Conservation (phyloP, 2,113 vertebrate species). For the Regulus satrapa region DNA sequence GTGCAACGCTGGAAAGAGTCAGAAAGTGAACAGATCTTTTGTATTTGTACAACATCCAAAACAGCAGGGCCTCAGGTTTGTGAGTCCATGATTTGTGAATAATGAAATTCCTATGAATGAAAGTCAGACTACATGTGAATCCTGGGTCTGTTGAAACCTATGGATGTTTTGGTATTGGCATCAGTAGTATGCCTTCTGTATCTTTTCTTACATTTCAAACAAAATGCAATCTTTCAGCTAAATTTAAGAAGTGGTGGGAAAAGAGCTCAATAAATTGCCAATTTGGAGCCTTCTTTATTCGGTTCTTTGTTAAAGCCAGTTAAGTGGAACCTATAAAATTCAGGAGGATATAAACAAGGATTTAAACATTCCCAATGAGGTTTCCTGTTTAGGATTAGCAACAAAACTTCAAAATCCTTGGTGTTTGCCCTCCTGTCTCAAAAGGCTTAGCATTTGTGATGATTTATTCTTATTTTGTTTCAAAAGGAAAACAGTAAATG, state of each 20-base stretch:
- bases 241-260: not conserved
- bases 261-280: not conserved
- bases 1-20: not conserved
- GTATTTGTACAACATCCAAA: not conserved
- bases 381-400: not conserved
- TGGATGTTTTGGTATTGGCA: not conserved
- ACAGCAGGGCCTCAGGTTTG: fast-evolving
- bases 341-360: not conserved
- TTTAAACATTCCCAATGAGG: not conserved
- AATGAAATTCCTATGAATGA: not conserved
- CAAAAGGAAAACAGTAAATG: not conserved
- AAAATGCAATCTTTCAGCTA: not conserved
- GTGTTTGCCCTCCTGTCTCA: not conserved
- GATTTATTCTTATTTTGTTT: not conserved
- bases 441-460: not conserved
- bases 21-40: not conserved
- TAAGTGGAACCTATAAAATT: not conserved
- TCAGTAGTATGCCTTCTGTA: not conserved
- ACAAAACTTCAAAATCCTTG: not conserved
- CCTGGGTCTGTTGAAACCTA: not conserved
- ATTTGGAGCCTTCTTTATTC: not conserved
- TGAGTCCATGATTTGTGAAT: not conserved
- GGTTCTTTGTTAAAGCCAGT: not conserved
- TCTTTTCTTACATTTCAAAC: not conserved
- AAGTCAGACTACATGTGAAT: not conserved